phyloP scores from a whole-genome alignment of 2,888 invertebrate genomes.

The Synergus gifuensis region DNA sequence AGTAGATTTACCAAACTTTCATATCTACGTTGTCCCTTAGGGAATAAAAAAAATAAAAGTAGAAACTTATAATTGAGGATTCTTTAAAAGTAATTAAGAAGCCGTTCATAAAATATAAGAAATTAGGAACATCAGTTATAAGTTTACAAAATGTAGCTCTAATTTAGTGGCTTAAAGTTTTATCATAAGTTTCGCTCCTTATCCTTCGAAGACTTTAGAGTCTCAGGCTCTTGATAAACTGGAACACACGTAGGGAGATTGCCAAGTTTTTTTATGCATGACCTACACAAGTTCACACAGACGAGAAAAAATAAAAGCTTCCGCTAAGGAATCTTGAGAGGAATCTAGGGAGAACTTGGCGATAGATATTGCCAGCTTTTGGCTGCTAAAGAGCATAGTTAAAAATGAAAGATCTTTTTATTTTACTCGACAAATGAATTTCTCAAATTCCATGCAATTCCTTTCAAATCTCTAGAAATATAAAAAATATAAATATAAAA shows the following conservation, averaged over 20 bases:
- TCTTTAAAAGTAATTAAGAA: neutral
- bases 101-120: neutral
- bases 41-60: neutral
- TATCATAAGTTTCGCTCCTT: slow-evolving; percentile 14
- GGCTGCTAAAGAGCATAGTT: no score
- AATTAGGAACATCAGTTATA: slow-evolving; percentile 19
- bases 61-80: neutral
- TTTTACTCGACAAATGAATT: no score
- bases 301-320: neutral
- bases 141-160: slow-evolving; percentile 20
- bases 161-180: slow-evolving; percentile 16
- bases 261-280: slow-evolving; percentile 15
- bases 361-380: no score
- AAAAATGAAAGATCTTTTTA: no score
- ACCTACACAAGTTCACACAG: slow-evolving; percentile 7
- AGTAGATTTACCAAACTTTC: neutral
- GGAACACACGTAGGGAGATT: slow-evolving; percentile 10
- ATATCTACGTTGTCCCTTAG: neutral
- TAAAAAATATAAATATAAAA: no score
- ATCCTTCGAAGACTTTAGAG: slow-evolving; percentile 1
- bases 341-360: neutral
- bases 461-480: no score
- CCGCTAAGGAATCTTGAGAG: neutral
- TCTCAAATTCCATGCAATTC: no score
- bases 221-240: slow-evolving; percentile 18